Base-by-base conservation (phyloP, 2,113 vertebrate species). In the Thunnus thynnus region DNA sequence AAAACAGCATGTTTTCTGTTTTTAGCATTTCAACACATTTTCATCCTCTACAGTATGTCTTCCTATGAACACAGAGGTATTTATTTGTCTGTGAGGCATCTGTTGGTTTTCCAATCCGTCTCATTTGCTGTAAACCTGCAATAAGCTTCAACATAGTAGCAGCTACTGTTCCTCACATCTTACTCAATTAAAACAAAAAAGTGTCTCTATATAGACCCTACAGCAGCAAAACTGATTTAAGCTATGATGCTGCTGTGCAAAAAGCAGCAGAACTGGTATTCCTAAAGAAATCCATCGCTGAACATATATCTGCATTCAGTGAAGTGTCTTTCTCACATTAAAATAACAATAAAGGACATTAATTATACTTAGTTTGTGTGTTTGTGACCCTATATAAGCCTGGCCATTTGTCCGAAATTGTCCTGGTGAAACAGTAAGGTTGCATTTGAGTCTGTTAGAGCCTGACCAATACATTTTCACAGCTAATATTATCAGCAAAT, bases 51-150 rank as follows among this genome's bases (percentile, higher is more conserved):
- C 25, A 50, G 50, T 2, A 30, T 14, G 55, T 55, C 58, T 72
- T 17, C n/a, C 41, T 14, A 20, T 52, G 58, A 55, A 64, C 14
- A 66, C 3, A 48, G 16, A 48, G 16, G 3, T 61, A 44, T 76
- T 78, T 52, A 36, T 76, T 74, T 44, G 36, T 62, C n/a, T 20
- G 54, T 36, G 44, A 67, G 61, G 32, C 46, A 20, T 46, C 50
- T 32, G 20, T 48, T 64, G 56, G 51, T 47, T 65, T 66, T 58
- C 47, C 76, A 51, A 41, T 44, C 62, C 11, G 61, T 68, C 66
- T 86, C 79, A 52, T 88, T 89, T 83, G 61, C 62, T 71, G 77
- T 88, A 90, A 92, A 75, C 87, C 80, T 74, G 80, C 87, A 89
- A 92, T 87, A 88, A 84, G 90, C 85, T 92, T 91, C 80, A 82